phyloP scores from a whole-genome alignment of 2,797 vertebrate species.

The Silurus aristotelis region DNA sequence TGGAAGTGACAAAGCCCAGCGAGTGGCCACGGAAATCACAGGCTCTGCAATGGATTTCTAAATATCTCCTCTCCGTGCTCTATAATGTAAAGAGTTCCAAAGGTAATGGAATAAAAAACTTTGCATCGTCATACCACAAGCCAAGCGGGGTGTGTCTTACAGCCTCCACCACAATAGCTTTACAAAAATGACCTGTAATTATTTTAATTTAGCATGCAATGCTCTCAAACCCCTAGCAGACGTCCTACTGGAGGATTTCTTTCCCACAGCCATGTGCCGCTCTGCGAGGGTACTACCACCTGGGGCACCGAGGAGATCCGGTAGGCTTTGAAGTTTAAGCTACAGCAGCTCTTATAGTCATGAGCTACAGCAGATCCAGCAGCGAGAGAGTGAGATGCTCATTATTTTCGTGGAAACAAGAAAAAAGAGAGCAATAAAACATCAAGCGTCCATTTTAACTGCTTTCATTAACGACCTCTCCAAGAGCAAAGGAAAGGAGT shows the following conservation, averaged over 20 bases:
- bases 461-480: conserved; percentile 24
- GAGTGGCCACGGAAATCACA: conserved; percentile 6
- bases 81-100: not conserved
- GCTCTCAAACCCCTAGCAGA: conserved; percentile 18
- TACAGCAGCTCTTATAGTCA: conserved; percentile 45
- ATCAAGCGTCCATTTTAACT: conserved; percentile 50
- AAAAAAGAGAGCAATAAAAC: conserved; percentile 53
- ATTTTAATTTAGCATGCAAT: conserved; percentile 41
- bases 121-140: not conserved
- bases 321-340: conserved; percentile 54
- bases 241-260: not conserved
- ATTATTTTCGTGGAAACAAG: conserved; percentile 58
- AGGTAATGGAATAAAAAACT: not conserved
- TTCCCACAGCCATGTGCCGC: conserved; percentile 7
- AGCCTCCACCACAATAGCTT: conserved; percentile 32
- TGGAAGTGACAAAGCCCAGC: not conserved
- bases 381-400: conserved; percentile 48
- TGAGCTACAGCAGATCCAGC: conserved; percentile 31
- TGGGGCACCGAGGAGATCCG: conserved; percentile 16
- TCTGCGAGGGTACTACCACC: conserved; percentile 17
- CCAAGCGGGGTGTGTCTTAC: not conserved
- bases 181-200: conserved; percentile 25
- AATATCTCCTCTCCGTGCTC: not conserved
- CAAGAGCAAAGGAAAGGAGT: not conserved
- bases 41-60: conserved; percentile 16